Conservation (phyloP, 2,797 vertebrate genomes). For the Micrastur ruficollis region DNA sequence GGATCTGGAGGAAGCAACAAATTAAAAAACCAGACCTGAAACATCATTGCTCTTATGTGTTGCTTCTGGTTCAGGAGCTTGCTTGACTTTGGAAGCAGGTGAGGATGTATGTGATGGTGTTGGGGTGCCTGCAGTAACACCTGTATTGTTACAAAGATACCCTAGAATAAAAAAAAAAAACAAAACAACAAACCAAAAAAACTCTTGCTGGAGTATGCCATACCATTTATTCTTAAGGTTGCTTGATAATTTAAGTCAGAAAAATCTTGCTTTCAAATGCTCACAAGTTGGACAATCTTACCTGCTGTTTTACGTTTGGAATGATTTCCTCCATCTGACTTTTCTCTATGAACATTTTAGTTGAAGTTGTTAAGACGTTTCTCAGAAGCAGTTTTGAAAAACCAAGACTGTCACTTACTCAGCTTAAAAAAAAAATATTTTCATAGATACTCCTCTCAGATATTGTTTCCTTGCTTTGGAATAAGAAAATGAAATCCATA, state of each 20-base stretch:
- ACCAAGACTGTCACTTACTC: neutral
- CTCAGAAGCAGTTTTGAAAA: neutral
- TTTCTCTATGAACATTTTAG: neutral
- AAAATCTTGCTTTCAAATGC: neutral
- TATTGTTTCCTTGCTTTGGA: neutral
- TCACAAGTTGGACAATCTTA: neutral
- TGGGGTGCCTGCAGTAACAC: fast-evolving
- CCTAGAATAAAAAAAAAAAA: neutral
- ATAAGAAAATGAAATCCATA: neutral
- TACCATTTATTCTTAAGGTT: neutral
- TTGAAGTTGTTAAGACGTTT: neutral
- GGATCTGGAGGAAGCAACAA: neutral
- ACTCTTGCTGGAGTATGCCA: neutral
- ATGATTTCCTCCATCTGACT: neutral
- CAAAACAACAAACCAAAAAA: neutral
- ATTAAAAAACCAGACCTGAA: neutral
- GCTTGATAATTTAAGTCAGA: neutral
- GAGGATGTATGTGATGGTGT: fast-evolving
- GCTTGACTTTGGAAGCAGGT: fast-evolving
- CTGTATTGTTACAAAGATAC: neutral
- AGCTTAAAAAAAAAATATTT: neutral
- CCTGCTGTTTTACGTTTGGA: neutral
- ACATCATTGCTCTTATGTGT: fast-evolving
- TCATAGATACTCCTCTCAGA: neutral
- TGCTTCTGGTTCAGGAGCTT: neutral